Evolutionary conservation across 2,888 invertebrate genomes (phyloP).

Genomic region (Heliconius erato): DNA sequence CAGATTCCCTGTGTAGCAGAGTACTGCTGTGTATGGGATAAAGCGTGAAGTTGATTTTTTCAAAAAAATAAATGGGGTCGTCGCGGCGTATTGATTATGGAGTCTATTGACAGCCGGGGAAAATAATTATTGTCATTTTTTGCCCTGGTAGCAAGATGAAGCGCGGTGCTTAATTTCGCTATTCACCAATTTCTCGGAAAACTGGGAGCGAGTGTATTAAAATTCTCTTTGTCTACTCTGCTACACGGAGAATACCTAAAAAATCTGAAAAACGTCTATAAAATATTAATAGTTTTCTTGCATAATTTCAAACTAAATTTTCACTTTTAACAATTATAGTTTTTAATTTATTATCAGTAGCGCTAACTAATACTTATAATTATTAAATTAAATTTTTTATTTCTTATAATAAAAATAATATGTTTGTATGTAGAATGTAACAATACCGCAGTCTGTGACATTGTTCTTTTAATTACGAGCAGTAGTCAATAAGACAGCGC

Average conservation of each 20-base stretch:
- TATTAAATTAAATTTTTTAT: too few relatives aligned
- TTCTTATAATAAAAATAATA: background rate
- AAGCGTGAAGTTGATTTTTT: too few relatives aligned
- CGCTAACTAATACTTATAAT: too few relatives aligned
- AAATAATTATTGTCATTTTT: background rate
- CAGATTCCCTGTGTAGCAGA: too few relatives aligned
- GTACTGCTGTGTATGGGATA: too few relatives aligned
- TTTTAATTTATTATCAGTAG: too few relatives aligned
- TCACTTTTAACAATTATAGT: too few relatives aligned
- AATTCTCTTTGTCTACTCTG: background rate
- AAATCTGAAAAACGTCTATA: background rate
- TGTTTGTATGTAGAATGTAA: background rate
- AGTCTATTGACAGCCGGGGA: background rate
- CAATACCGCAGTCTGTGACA: background rate
- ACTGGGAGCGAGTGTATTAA: too few relatives aligned
- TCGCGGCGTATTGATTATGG: background rate
- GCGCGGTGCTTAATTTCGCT: background rate
- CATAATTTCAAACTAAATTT: too few relatives aligned
- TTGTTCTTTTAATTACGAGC: conserved; percentile 21
- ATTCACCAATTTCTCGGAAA: background rate
- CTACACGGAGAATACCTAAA: background rate
- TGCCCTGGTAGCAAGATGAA: background rate
- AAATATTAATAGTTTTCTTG: too few relatives aligned
- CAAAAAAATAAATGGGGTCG: too few relatives aligned
- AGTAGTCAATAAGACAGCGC: conserved; percentile 17